Conservation (phyloP, 2,113 vertebrate genomes). For the Riparia riparia region DNA sequence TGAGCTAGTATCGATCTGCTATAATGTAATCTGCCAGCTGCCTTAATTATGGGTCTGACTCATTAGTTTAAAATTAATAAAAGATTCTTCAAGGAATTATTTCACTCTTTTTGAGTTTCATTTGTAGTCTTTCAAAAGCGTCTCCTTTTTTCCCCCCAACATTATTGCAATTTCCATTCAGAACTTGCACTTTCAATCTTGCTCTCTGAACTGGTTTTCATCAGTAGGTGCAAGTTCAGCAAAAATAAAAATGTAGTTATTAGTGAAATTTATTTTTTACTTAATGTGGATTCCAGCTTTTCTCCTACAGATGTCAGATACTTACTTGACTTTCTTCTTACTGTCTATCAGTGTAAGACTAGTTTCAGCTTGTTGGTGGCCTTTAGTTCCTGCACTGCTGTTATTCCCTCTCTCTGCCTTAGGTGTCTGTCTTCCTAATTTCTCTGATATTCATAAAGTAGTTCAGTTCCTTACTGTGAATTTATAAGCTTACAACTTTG, state of each 20-base stretch:
- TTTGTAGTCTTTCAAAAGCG: neutral
- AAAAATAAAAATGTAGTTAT: neutral
- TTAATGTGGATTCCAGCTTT: neutral
- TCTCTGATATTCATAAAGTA: neutral
- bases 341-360: neutral
- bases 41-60: slow-evolving; percentile 24
- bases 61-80: slow-evolving; percentile 21
- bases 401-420: neutral
- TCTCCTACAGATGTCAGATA: neutral
- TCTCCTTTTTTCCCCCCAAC: neutral
- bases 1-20: neutral
- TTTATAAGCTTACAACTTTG: neutral
- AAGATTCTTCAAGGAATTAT: neutral
- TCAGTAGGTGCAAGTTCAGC: neutral
- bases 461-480: neutral
- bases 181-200: neutral
- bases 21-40: slow-evolving; percentile 31
- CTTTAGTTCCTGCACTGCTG: neutral
- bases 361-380: neutral
- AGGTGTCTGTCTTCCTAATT: neutral
- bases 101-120: neutral
- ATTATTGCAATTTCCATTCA: neutral
- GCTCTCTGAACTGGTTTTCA: neutral
- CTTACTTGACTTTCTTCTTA: neutral
- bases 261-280: neutral